Conservation (phyloP, 2,113 vertebrate species). For the Dasypus novemcinctus region DNA sequence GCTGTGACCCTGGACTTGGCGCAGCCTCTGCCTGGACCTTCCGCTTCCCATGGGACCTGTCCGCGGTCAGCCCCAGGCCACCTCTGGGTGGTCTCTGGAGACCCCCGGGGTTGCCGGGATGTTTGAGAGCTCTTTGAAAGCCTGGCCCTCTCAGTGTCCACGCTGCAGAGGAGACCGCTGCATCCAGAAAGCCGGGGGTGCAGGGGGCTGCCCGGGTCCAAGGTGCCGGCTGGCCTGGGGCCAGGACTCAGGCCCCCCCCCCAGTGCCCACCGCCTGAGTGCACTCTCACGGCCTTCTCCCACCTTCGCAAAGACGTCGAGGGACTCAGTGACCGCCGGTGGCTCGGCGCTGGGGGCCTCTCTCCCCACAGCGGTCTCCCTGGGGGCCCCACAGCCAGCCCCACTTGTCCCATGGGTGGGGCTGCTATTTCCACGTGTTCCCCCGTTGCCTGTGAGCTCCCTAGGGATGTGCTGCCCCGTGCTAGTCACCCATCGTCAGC, state of each 20-base stretch:
- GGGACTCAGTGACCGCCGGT: no score
- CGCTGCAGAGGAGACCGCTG: neutral
- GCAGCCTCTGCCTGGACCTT: neutral
- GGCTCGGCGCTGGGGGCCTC: neutral
- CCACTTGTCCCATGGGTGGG: accelerated
- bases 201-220: neutral
- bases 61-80: no score
- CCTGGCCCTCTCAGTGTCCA: neutral
- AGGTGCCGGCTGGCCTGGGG: accelerated
- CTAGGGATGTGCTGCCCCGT: accelerated
- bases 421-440: neutral
- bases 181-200: no score
- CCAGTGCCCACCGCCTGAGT: accelerated
- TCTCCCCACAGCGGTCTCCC: neutral
- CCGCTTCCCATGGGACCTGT: accelerated
- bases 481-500: accelerated
- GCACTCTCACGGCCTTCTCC: no score
- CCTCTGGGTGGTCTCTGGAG: neutral
- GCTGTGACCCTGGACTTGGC: accelerated
- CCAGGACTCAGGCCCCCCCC: neutral
- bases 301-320: no score
- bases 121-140: accelerated
- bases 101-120: neutral
- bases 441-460: neutral
- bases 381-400: no score